Base-by-base conservation (phyloP, 2,888 invertebrate species). In the Choreutis nemorana region DNA sequence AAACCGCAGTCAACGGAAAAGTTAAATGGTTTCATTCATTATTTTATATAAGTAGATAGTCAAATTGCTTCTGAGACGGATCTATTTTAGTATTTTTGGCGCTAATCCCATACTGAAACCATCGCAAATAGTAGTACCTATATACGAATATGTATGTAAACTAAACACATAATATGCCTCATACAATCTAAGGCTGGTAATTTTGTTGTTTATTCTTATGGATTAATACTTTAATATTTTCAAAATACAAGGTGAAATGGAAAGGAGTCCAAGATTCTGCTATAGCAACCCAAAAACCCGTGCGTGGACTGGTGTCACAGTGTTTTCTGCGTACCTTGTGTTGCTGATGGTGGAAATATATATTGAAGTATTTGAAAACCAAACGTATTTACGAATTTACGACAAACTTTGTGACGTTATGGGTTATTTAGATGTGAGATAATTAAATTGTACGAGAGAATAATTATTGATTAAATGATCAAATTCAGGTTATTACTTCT, bases 271-370 rank as follows among this genome's bases (percentile, higher is more conserved):
- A 0, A 41, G 68, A n/a, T 46, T 56, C 21, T 53, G 49, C 28
- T 65, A 58, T 41, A 48, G 55, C 15, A 63, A 62, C 27, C 62
- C 66, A 0, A 63, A 60, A 32, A 34, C 43, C 2, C 55, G 62
- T 0, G 41, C 61, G 0, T 71, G 73, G 72, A 62, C 55, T 0
- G 72, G 72, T n/a, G 65, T 72, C 3, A 71, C 71, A 0, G 70
- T 73, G 22, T 72, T 73, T 41, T 64, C 61, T 0, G 64, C 59
- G 0, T 73, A 73, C 21, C 34, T 72, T 12, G 52, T 68, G 37
- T 45, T 72, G 1, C 51, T 72, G 0, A 64, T 72, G 63, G 34
- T 67, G 28, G 72, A 72, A 36, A 57, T 64, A 6, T 71, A 70
- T 39, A 63, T 72, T 0, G 63, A 72, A 33, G 55, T 73, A 30